A percentile compares a stretch with the other conserved stretches of the same genome.
These are phyloP conservation scores for Drosophila buzzatii DNA, from an alignment of 2,888 invertebrate genomes.

Conservation along the genomic window DNA sequence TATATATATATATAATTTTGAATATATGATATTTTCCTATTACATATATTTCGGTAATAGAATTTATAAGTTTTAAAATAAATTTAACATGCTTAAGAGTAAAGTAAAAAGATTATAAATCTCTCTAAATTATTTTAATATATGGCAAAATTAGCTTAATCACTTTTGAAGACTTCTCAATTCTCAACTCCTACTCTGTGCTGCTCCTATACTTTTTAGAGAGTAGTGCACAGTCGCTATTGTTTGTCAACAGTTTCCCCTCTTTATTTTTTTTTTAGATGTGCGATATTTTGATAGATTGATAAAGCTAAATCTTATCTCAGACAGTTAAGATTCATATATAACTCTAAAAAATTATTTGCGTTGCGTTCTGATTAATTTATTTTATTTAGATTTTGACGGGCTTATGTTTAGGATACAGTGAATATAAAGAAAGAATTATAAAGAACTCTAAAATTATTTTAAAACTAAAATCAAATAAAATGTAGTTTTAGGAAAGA, in stretches of 20 bases:
- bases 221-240: not conserved
- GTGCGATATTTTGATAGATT: constrained; percentile 1
- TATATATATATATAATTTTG: too few species aligned
- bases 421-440: too few species aligned
- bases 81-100: too few species aligned
- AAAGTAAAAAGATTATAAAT: too few species aligned
- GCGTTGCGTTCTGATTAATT: constrained; percentile 8
- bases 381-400: not conserved
- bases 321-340: not conserved
- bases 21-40: not conserved
- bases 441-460: not conserved
- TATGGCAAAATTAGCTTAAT: too few species aligned
- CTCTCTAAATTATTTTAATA: too few species aligned
- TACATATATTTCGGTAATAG: too few species aligned
- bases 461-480: not conserved
- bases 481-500: too few species aligned
- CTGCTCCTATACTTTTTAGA: not conserved
- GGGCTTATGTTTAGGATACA: constrained; percentile 1
- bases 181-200: too few species aligned
- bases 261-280: not conserved
- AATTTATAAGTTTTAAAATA: too few species aligned
- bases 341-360: constrained; percentile 17
- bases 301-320: constrained; percentile 5
- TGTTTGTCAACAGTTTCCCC: too few species aligned
- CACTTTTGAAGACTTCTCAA: too few species aligned